A percentile compares a stretch with the other conserved stretches of the same genome.
Conservation (phyloP, 2,888 invertebrate species). For the Sphaeridia pumilis region DNA sequence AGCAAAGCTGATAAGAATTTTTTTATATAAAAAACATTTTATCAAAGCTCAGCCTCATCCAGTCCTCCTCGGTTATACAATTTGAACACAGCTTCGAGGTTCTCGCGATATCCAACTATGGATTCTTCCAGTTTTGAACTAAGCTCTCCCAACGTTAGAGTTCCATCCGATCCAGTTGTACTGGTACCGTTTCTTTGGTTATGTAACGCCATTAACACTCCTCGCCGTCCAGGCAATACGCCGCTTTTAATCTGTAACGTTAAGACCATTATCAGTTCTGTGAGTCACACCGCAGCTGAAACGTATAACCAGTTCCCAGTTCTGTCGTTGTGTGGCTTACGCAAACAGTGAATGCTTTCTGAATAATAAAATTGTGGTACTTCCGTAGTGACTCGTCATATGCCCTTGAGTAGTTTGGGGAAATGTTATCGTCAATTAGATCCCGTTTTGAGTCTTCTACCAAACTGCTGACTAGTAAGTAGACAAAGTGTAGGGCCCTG, state of each 20-base stretch:
- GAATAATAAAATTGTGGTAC: constrained; percentile 64
- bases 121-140: no score
- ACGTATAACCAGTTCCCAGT: neutral
- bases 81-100: neutral
- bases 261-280: neutral
- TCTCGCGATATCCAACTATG: no score
- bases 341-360: constrained; percentile 53
- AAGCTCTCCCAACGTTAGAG: no score
- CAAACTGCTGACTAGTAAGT: constrained; percentile 49
- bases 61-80: neutral
- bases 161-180: no score
- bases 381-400: constrained; percentile 59
- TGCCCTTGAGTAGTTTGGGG: constrained; percentile 51
- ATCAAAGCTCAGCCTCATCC: no score
- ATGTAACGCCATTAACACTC: neutral
- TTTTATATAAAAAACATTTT: no score
- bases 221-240: constrained; percentile 1
- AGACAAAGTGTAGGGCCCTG: constrained; percentile 54
- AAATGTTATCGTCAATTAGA: constrained; percentile 48
- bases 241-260: constrained; percentile 9
- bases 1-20: no score
- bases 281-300: neutral
- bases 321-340: constrained; percentile 1
- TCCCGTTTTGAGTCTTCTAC: constrained; percentile 44
- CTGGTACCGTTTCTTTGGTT: no score